These are phyloP conservation scores for Cantharis rustica DNA, from an alignment of 2,888 invertebrate genomes.

Conservation along the genomic window DNA sequence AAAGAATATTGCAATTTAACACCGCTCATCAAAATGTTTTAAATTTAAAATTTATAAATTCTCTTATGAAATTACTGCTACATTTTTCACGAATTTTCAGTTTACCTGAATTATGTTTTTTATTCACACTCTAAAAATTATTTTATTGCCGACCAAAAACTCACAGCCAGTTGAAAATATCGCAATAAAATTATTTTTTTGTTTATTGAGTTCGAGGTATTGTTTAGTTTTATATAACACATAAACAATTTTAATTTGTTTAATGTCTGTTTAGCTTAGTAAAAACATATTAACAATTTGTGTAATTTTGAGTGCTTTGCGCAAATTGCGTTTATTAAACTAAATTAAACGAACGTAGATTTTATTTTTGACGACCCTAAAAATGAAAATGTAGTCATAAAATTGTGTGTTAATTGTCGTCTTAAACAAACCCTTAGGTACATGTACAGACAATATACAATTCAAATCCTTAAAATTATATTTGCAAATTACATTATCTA, in stretches of 20 bases:
- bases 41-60: no score
- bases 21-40: no score
- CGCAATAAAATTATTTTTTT: no score
- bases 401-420: background rate
- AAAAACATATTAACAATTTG: background rate
- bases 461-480: background rate
- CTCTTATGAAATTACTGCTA: no score
- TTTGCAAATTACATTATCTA: conserved; percentile 3
- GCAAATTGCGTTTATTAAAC: background rate
- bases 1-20: no score
- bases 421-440: background rate
- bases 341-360: background rate
- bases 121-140: no score
- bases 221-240: background rate
- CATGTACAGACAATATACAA: background rate
- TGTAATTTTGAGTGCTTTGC: background rate
- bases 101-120: no score
- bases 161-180: background rate
- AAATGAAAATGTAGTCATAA: background rate
- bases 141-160: background rate
- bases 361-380: background rate
- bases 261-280: background rate
- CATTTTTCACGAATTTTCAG: no score
- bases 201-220: no score
- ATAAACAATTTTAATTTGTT: background rate